Evolutionary conservation across 2,113 vertebrate species (phyloP), one percentile per base, ranked within the genome.

Genomic region (Misgurnus anguillicaudatus): DNA sequence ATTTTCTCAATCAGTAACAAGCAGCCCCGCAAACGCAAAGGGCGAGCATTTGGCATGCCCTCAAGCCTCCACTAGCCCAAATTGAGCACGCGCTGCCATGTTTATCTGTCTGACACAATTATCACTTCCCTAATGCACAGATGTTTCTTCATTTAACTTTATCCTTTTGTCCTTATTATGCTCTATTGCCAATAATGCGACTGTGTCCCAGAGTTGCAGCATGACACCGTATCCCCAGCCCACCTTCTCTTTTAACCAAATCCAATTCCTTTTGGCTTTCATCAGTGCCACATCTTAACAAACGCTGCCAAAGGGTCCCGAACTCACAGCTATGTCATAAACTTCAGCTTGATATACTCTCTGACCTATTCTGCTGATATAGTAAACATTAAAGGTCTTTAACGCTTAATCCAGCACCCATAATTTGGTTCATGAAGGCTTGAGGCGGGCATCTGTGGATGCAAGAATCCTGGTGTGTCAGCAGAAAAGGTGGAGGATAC

Each of bases 231-330:
- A 13, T 58, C 60, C 21, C 80, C 68, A 65, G 58, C 72, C 62
- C 19, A 48, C 63, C 68, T 69, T 75, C 73, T 24, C 45, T 62
- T 6, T 73, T 65, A 67, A 76, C 65, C 80, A 73, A 83, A 82
- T 90, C 89, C 88, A 90, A 90, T 90, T 91, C 89, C 86, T 87
- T 90, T 90, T 91, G 90, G 90, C 87, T 86, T 90, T 89, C 90
- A 88, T 88, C 90, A 89, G 87, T 88, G 87, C 89, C 90, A 91
- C 89, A 89, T 77, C 89, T 89, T 89, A 92, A 92, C 90, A 92
- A 92, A 87, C 90, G 89, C 91, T 93, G 91, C 92, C 91, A 93
- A 90, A 92, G 91, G 90, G 90, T 88, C 90, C 91, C 89, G 90
- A 91, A 88, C 47, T 74, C 61, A 88, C 88, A 88, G 88, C 80